These are phyloP conservation scores for Salvelinus sp. DNA, from an alignment of 2,113 vertebrate genomes.

Conservation along the genomic window DNA sequence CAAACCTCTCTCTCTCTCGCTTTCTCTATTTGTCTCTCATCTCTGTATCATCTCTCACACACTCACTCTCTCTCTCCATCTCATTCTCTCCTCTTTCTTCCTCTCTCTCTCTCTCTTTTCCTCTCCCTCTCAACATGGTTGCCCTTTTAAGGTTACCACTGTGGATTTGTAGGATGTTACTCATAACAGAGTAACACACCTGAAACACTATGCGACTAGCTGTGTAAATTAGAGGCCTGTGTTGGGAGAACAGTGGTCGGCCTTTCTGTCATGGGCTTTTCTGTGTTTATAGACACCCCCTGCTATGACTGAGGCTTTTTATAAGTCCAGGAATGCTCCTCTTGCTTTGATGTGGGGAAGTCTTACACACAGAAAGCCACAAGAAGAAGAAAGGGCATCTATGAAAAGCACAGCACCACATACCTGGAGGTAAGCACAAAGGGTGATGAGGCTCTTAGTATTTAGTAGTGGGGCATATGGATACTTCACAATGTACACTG, in stretches of 20 bases:
- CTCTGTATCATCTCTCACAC: no score
- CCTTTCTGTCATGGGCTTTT: slow-evolving; percentile 56
- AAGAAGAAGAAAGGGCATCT: slow-evolving; percentile 30
- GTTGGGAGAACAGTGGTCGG: slow-evolving; percentile 25
- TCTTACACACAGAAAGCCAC: slow-evolving; percentile 32
- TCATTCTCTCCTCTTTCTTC: no score
- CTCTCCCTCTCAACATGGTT: slow-evolving; percentile 10
- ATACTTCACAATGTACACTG: no score
- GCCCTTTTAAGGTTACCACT: slow-evolving; percentile 39
- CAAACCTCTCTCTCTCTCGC: not conserved
- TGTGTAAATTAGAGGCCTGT: not conserved
- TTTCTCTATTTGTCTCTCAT: no score
- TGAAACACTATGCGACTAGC: slow-evolving; percentile 31
- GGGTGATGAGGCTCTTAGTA: slow-evolving; percentile 24
- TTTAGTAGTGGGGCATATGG: not conserved
- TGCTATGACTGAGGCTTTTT: not conserved
- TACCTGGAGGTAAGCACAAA: slow-evolving; percentile 51
- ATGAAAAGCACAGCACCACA: slow-evolving; percentile 40
- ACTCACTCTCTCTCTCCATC: no score
- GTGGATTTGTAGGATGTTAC: slow-evolving; percentile 43
- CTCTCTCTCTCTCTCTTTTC: no score
- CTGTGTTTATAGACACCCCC: slow-evolving; percentile 45
- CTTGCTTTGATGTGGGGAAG: slow-evolving; percentile 59
- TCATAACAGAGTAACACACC: slow-evolving; percentile 56
- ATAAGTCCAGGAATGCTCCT: no score